phyloP scores from a whole-genome alignment of 2,113 vertebrate species.

The Ceyx melanurus region DNA sequence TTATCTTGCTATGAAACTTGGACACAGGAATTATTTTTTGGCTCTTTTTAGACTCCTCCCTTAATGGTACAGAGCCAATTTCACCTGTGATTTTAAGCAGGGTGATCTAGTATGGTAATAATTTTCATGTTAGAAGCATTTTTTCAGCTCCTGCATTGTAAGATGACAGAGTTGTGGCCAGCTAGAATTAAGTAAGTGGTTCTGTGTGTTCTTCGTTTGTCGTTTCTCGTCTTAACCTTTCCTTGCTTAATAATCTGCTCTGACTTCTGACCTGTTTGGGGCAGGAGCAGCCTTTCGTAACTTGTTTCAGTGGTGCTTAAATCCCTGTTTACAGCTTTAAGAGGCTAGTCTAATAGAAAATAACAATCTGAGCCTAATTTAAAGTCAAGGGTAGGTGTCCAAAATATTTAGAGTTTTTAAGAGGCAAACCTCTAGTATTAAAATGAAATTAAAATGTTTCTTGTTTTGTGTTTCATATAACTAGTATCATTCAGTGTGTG shows the following conservation, averaged over 20 bases:
- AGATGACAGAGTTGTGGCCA: neutral
- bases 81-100: neutral
- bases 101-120: neutral
- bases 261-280: neutral
- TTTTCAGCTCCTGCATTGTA: neutral
- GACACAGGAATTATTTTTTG: neutral
- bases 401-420: neutral
- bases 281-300: neutral
- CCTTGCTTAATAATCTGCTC: neutral
- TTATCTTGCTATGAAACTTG: neutral
- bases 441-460: neutral
- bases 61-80: neutral
- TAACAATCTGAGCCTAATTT: neutral
- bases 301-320: neutral
- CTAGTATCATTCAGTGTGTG: neutral
- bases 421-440: neutral
- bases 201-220: neutral
- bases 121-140: neutral
- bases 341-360: neutral
- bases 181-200: neutral
- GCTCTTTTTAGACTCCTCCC: neutral
- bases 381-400: neutral
- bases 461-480: neutral
- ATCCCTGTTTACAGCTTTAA: neutral
- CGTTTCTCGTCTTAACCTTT: neutral